phyloP scores from a whole-genome alignment of 2,888 invertebrate genomes.

The Tholera decimalis region DNA sequence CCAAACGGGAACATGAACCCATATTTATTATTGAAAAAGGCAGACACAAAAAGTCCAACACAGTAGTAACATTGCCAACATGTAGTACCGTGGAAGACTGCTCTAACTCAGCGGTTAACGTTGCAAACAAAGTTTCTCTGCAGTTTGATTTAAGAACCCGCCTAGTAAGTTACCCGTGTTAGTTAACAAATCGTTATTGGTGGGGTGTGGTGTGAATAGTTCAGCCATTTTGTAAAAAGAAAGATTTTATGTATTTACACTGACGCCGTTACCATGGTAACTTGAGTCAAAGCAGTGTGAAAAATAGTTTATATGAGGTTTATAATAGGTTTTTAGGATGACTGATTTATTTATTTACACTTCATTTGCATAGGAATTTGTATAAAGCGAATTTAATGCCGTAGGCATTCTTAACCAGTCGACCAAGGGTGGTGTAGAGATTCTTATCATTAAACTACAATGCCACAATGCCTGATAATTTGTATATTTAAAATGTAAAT shows the following conservation, averaged over 20 bases:
- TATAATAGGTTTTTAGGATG: no score
- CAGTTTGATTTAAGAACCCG: constrained; percentile 75
- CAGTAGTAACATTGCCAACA: constrained; percentile 35
- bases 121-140: constrained; percentile 70
- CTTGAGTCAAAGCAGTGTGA: not conserved
- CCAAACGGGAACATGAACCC: not conserved
- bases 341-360: no score
- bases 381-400: no score
- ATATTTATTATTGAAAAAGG: constrained; percentile 13
- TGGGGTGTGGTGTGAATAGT: constrained; percentile 24
- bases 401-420: no score
- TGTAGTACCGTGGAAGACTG: constrained; percentile 44
- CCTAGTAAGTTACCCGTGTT: constrained; percentile 54
- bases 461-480: no score
- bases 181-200: constrained; percentile 66
- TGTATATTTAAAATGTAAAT: no score
- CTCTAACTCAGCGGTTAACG: constrained; percentile 62
- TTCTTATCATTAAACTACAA: no score
- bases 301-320: no score
- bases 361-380: no score
- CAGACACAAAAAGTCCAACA: constrained; percentile 39
- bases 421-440: no score
- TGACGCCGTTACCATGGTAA: not conserved
- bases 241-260: not conserved
- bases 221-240: not conserved